These are phyloP conservation scores for Eilema caniola DNA, from an alignment of 2,888 invertebrate genomes.

Conservation along the genomic window DNA sequence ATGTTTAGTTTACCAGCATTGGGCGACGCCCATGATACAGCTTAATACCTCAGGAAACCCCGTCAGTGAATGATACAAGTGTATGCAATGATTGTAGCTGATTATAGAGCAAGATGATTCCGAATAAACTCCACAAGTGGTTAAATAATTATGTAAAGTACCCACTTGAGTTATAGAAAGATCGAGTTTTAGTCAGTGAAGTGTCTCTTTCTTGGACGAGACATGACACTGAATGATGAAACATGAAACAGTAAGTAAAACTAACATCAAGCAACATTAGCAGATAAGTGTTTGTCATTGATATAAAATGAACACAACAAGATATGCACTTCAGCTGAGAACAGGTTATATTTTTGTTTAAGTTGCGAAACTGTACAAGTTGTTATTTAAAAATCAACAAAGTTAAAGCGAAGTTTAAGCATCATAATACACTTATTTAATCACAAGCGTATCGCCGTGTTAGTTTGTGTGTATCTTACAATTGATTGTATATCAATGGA, in stretches of 20 bases:
- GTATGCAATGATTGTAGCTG: constrained; percentile 30
- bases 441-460: not conserved
- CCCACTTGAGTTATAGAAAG: constrained; percentile 26
- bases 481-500: constrained; percentile 23
- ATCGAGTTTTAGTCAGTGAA: constrained; percentile 25
- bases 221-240: constrained; percentile 25
- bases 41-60: constrained; percentile 22
- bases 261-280: constrained; percentile 58
- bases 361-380: not conserved
- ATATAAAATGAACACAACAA: constrained; percentile 13
- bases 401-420: not conserved
- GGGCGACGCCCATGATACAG: constrained; percentile 33
- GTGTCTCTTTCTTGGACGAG: constrained; percentile 25
- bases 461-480: constrained; percentile 1
- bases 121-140: constrained; percentile 32
- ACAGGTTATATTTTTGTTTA: not conserved
- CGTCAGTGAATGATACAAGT: constrained; percentile 47
- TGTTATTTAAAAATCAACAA: not conserved
- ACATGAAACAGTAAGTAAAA: constrained; percentile 36
- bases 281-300: constrained; percentile 31
- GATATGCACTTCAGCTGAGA: not conserved
- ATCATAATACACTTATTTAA: not conserved
- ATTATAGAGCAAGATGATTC: constrained; percentile 28
- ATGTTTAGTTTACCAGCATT: constrained; percentile 55
- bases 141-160: constrained; percentile 19